These are phyloP conservation scores for Hydrophis major DNA, from an alignment of 2,797 vertebrate genomes.

Conservation along the genomic window DNA sequence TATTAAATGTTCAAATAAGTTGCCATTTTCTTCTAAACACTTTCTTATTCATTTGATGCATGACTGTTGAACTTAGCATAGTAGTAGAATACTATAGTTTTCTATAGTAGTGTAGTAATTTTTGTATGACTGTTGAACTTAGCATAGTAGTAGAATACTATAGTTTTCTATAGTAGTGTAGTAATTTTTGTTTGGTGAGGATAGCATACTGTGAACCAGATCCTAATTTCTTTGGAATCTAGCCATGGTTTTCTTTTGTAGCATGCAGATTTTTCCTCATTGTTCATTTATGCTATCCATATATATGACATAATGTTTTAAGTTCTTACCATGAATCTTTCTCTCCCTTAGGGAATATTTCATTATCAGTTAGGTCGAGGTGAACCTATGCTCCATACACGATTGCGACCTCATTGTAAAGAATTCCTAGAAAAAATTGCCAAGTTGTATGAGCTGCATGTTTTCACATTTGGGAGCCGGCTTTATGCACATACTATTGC, in stretches of 20 bases:
- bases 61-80: neutral
- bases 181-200: neutral
- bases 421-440: conserved; percentile 96
- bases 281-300: neutral
- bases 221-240: neutral
- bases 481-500: conserved; percentile 97
- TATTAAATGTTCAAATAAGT: neutral
- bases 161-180: neutral
- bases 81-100: neutral
- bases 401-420: conserved; percentile 96
- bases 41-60: neutral
- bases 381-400: conserved; percentile 95
- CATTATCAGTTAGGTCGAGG: conserved; percentile 96
- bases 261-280: neutral
- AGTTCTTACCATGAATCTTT: neutral
- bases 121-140: neutral
- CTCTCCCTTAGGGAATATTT: conserved; percentile 87
- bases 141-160: neutral
- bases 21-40: neutral
- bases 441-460: conserved; percentile 92
- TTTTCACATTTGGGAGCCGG: conserved; percentile 97
- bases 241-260: neutral
- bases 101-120: neutral
- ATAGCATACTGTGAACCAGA: neutral
- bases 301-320: neutral